Base-by-base conservation (phyloP, 2,797 vertebrate species). In the Oreortyx pictus region DNA sequence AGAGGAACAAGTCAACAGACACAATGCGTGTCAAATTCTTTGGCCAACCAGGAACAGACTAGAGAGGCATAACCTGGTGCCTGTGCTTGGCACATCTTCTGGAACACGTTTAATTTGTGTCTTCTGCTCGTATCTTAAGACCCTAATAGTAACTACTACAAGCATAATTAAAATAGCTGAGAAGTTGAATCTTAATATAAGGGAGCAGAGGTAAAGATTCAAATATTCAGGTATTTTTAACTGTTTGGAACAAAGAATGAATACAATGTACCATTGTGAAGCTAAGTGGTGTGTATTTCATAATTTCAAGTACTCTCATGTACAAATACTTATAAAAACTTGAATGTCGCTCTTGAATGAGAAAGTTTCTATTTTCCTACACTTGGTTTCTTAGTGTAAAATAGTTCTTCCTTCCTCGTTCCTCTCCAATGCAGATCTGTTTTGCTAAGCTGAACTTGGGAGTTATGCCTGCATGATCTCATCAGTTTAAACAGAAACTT, bases 21-120 rank as follows among this genome's bases (percentile, higher is more conserved):
- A 27, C 49, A 4, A 3, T 0, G 0, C 12, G 18, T 73, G 20
- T 70, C 2, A 1, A 16, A 29, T 59, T 73, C 70, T 39, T 60
- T 60, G 57, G 2, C 67, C 7, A 13, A 14, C 17, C 54, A 62
- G 22, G 22, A 78, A 15, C 33, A 52, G 8, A 35, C 35, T 16
- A 24, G 52, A 77, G 5, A 29, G 14, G 5, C 11, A 9, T 18
- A 15, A 22, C 77, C 31, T 37, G 22, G 47, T 56, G 57, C 47
- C 18, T 2, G 0, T 83, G 25, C 46, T 56, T 73, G 71, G 37
- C 59, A 76, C 35, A 41, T n/a, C 3, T 76, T 2, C 67, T 73
- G 23, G 41, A 80, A 66, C 25, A 59, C 67, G 7, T n/a, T 56
- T 31, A 20, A 47, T 77, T 70, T 73, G 9, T n/a, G 27, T 59